Conservation (phyloP, 92 coral and sea anemone genomes). For the Paramuricea clavata region DNA sequence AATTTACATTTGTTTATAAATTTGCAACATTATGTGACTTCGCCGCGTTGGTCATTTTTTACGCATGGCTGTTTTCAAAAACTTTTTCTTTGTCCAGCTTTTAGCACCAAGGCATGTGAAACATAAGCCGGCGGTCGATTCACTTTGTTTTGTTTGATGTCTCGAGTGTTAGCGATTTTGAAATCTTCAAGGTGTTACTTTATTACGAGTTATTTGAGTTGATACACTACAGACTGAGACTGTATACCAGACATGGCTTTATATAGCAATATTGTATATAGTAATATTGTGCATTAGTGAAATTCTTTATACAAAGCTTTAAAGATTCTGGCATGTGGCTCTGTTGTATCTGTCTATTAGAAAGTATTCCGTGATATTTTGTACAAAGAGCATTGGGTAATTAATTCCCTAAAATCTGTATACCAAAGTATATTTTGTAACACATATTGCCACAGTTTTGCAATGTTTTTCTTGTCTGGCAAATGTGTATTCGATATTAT, state of each 20-base stretch:
- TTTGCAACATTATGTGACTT: conserved; percentile 1
- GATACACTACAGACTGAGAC: conserved; percentile 2
- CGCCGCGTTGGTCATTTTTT: background rate
- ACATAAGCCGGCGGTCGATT: conserved; percentile 34
- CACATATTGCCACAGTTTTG: background rate
- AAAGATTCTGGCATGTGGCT: background rate
- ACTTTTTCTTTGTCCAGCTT: background rate
- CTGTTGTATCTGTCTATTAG: background rate
- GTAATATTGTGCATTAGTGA: background rate
- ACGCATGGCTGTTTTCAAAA: background rate
- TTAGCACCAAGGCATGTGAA: conserved; percentile 15
- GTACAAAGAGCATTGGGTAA: background rate
- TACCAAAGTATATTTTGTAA: background rate
- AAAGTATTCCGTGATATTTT: background rate
- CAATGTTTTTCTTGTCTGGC: background rate
- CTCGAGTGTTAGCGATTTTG: conserved; percentile 28
- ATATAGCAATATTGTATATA: background rate
- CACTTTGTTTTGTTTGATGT: conserved; percentile 10
- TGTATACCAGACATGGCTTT: background rate
- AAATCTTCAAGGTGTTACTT: conserved; percentile 22
- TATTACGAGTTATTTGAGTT: background rate
- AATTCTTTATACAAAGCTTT: background rate
- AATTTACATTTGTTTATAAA: conserved; percentile 11
- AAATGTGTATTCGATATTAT: conserved; percentile 2
- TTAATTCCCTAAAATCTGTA: no score